Conservation (phyloP, 1,140 invertebrate species). For the Aradophagus sp. region DNA sequence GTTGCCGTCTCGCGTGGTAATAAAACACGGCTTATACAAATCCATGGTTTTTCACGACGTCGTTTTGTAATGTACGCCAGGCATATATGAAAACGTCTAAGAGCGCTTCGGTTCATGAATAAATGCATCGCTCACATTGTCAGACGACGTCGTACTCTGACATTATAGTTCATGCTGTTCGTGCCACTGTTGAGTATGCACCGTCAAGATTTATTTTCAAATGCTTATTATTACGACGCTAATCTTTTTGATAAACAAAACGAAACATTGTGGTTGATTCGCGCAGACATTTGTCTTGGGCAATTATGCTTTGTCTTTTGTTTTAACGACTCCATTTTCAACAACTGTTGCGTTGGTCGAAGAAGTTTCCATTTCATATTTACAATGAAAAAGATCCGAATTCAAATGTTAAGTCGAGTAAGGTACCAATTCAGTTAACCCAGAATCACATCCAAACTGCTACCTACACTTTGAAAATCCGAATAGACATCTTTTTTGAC, state of each 20-base stretch:
- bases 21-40: slow-evolving; percentile 25
- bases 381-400: too few species aligned
- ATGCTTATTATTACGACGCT: slow-evolving; percentile 29
- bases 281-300: too few species aligned
- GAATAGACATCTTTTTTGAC: too few species aligned
- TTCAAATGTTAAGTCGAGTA: too few species aligned
- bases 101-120: slow-evolving; percentile 54
- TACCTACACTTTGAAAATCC: too few species aligned
- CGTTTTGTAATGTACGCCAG: slow-evolving; percentile 22
- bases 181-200: slow-evolving; percentile 35
- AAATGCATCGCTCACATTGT: slow-evolving; percentile 66
- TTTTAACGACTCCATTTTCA: too few species aligned
- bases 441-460: too few species aligned
- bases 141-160: slow-evolving; percentile 41
- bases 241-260: slow-evolving; percentile 18
- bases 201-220: slow-evolving; percentile 37
- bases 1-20: slow-evolving; percentile 13
- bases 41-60: slow-evolving; percentile 33
- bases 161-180: slow-evolving; percentile 46
- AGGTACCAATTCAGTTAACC: too few species aligned
- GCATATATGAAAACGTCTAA: slow-evolving; percentile 41
- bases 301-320: too few species aligned
- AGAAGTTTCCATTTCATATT: too few species aligned
- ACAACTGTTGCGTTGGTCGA: too few species aligned
- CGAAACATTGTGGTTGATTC: too few species aligned